Base-by-base conservation (phyloP, 2,797 vertebrate species). In the Limosa lapponica region DNA sequence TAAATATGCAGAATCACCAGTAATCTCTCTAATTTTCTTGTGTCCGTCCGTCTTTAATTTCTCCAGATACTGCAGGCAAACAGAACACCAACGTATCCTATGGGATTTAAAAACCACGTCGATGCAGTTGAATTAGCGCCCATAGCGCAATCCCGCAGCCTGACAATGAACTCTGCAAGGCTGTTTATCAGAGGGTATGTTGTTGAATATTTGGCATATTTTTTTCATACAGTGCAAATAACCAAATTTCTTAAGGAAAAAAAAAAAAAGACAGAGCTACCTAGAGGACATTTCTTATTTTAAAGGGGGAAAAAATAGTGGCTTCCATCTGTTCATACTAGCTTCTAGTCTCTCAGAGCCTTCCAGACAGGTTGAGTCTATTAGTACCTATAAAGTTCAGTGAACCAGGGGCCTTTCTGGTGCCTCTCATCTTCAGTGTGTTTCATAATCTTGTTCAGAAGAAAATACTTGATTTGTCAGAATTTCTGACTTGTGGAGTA, bases 1-100 rank as follows among this genome's bases (percentile, higher is more conserved):
- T 96, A 96, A 93, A 95, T 93, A 37, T 87, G 84, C 96, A 96
- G 97, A 96, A 96, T 95, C 98, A 95, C 94, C 93, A 97, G 96
- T 97, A 97, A 97, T 98, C 96, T 98, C 95, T 98, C 96, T 98
- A 95, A 98, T 97, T 98, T 96, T 97, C 97, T 98, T 98, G 96
- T 98, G 98, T 98, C 98, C 97, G 90, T 97, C 97, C 97, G 93
- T 98, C 97, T 98, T 95, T 98, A 97, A 97, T 98, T 93, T 97
- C 97, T 98, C 96, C 97, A 98, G 98, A 97, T 98, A 97, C 97
- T 95, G 95, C 98, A 98, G 98, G 97, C 97, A 98, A 96, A 97
- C 95, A 97, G 97, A 97, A 79, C 96, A 95, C 93, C 97, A 97
- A 30, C 77, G 59, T 98, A 96, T 97, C 97, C 97, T 87, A 69